Evolutionary conservation across 2,888 invertebrate species (phyloP).

Genomic region (Rhabditoides inermis): DNA sequence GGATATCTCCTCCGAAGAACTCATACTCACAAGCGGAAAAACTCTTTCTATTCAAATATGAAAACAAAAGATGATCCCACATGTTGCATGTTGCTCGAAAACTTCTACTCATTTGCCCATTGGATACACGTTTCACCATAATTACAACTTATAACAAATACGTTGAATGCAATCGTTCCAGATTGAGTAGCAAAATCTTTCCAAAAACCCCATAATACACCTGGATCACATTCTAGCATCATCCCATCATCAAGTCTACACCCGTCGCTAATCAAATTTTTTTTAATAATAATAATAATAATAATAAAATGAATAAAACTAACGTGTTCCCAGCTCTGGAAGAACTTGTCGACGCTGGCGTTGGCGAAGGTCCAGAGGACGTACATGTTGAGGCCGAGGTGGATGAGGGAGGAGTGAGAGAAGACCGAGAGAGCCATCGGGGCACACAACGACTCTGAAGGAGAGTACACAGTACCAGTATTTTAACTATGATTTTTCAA

Average conservation of each 20-base stretch:
- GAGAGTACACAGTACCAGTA: no score
- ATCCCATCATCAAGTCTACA: no score
- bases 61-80: background rate
- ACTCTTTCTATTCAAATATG: no score
- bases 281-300: no score
- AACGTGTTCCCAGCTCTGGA: conserved; percentile 34
- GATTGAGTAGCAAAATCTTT: no score
- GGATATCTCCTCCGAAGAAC: no score
- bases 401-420: conserved; percentile 78
- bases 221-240: conserved; percentile 37
- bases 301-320: conserved; percentile 12
- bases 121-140: conserved; percentile 59
- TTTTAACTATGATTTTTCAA: no score
- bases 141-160: conserved; percentile 47
- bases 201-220: conserved; percentile 5
- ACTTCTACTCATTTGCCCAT: background rate
- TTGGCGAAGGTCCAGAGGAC: conserved; percentile 76
- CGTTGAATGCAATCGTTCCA: no score
- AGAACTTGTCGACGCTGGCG: conserved; percentile 34
- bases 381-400: conserved; percentile 89
- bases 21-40: no score
- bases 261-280: no score
- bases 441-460: conserved; percentile 67
- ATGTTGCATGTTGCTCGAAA: background rate
- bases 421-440: conserved; percentile 90